A percentile compares a stretch with the other conserved stretches of the same genome.
phyloP scores from a whole-genome alignment of 2,797 vertebrate species.

The Schizothorax lantsangensis region DNA sequence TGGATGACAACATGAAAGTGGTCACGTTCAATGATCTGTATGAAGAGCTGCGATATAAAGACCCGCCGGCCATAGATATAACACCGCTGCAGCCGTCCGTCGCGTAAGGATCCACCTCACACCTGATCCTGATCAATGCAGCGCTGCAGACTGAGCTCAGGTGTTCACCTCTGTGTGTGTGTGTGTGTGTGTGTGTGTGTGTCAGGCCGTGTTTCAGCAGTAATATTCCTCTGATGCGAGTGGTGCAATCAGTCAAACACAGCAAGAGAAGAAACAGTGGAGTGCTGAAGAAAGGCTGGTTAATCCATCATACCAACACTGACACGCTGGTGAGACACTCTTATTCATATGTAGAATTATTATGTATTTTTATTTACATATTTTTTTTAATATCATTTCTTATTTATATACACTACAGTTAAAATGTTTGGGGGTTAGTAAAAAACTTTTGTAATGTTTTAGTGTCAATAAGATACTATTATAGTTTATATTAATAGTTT shows the following conservation, averaged over 20 bases:
- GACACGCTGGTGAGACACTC: constrained; percentile 74
- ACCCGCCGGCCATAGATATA: not conserved
- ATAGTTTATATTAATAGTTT: not conserved
- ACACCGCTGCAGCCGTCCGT: constrained; percentile 58
- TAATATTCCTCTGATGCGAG: constrained; percentile 82
- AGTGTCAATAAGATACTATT: not conserved
- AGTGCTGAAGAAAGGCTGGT: constrained; percentile 77
- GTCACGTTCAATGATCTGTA: constrained; percentile 61
- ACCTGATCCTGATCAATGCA: not conserved
- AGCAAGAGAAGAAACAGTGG: constrained; percentile 70
- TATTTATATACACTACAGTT: not conserved
- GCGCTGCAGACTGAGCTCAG: not conserved
- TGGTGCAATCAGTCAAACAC: constrained; percentile 80
- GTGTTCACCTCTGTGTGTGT: not conserved
- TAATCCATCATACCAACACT: constrained; percentile 76
- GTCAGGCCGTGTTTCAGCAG: constrained; percentile 77
- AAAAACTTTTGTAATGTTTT: not conserved
- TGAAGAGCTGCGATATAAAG: constrained; percentile 57
- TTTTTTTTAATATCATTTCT: not conserved
- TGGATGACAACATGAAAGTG: constrained; percentile 58
- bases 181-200: not conserved
- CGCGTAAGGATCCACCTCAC: constrained; percentile 65
- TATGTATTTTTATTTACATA: no score
- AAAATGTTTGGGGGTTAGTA: not conserved
- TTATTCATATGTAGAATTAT: not conserved